Evolutionary conservation across 92 coral and sea anemone species (phyloP).

Genomic region (Pocillopora grandis): DNA sequence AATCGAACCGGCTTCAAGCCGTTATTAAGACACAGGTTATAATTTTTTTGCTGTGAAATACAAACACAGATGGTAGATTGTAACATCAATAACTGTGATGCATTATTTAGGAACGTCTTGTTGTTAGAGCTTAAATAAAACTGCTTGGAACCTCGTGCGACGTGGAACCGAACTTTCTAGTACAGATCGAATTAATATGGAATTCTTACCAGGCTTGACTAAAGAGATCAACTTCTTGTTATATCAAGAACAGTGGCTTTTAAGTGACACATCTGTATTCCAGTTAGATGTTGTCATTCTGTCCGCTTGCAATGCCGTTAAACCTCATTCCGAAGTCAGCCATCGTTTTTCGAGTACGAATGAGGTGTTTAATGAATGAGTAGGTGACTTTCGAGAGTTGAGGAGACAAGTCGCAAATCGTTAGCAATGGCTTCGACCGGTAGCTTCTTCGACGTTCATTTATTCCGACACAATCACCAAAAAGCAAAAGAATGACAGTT

Average conservation of each 20-base stretch:
- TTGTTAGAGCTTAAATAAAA: too few relatives aligned
- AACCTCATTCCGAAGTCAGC: not conserved
- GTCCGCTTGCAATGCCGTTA: not conserved
- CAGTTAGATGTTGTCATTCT: not conserved
- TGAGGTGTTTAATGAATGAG: not conserved
- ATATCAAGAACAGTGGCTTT: not conserved
- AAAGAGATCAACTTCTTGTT: not conserved
- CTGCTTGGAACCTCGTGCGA: too few relatives aligned
- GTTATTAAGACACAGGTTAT: not conserved
- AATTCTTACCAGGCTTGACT: not conserved
- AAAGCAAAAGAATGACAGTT: too few relatives aligned
- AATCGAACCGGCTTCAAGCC: not conserved
- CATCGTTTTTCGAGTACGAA: not conserved
- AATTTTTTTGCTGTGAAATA: not conserved
- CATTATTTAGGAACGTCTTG: too few relatives aligned
- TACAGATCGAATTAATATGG: not conserved
- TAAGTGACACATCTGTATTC: not conserved
- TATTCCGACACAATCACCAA: too few relatives aligned
- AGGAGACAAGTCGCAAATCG: not conserved
- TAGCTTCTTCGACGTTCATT: not conserved
- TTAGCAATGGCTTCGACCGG: not conserved
- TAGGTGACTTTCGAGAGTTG: not conserved
- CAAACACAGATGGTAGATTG: not conserved
- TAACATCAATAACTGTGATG: not conserved
- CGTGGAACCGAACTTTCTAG: not conserved